Conservation (phyloP, 2,797 vertebrate species). For the Manis javanica region DNA sequence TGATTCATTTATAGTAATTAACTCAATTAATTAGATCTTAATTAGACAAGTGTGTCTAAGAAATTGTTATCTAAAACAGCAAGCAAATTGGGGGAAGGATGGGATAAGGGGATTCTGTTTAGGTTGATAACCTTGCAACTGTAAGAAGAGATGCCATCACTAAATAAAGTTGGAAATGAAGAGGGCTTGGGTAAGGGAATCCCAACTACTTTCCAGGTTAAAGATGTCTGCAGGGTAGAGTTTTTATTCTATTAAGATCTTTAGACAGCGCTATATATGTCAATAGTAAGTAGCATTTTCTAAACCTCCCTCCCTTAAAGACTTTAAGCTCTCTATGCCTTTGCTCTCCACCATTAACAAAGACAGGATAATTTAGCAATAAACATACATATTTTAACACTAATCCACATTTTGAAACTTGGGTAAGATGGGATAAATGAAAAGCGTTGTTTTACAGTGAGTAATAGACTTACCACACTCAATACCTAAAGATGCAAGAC, state of each 20-base stretch:
- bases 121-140: background rate
- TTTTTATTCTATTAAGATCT: background rate
- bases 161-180: background rate
- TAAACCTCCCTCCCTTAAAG: background rate
- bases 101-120: background rate
- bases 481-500: background rate
- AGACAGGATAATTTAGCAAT: background rate
- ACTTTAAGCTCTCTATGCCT: background rate
- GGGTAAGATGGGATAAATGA: background rate
- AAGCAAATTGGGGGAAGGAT: background rate
- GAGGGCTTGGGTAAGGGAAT: background rate
- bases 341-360: background rate
- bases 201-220: background rate
- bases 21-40: constrained; percentile 1
- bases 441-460: background rate
- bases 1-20: constrained; percentile 26
- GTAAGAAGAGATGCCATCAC: background rate
- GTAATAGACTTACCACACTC: background rate
- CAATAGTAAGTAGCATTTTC: background rate
- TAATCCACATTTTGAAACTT: background rate
- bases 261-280: background rate
- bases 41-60: background rate
- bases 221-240: background rate
- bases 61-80: constrained; percentile 2
- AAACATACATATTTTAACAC: background rate